Evolutionary conservation across 2,888 invertebrate species (phyloP), one percentile per base, ranked within the genome.

Genomic region (Silvanus unidentatus): DNA sequence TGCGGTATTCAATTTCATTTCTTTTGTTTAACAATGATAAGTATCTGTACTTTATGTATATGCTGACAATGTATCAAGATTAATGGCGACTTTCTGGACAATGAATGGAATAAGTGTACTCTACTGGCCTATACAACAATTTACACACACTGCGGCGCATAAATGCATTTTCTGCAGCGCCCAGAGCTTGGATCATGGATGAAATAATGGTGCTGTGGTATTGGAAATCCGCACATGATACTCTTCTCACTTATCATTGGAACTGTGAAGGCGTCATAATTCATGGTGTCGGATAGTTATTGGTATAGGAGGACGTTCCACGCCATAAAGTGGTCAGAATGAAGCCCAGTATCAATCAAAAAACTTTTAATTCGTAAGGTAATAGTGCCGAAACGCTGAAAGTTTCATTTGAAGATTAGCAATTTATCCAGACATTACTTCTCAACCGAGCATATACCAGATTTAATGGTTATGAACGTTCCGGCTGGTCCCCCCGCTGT

Each of bases 1-100:
- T 52, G 51, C 54, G 53, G 58, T 59, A 64, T 64, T 63, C 62
- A 62, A 62, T 63, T 62, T 61, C 57, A 62, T 60, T 63, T 63
- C 65, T 65, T 65, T 65, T 63, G 63, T 63, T 62, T 58, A 56
- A 51, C 55, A 56, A 55, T 59, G 65, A 65, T 63, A 63, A 63
- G 59, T 63, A 65, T 65, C 65, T 60, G 58, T 54, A 59, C 54
- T 55, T 55, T 57, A 53, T 56, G 50, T 54, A 53, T 55, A 49
- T 54, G 54, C 62, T 58, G 61, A 61, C 61, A 60, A 60, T 59
- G 52, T 53, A 49, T 40, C 39, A 51, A 55, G 61, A 64, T 64
- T 64, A 62, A 64, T 63, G 61, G 60, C 52, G 49, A 54, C 55
- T 55, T 42, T 47, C 45, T 50, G 59, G 60, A 62, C 61, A 63